Conservation (phyloP, 53 echinoderm and acorn worm species). For the Stichopus horrens region DNA sequence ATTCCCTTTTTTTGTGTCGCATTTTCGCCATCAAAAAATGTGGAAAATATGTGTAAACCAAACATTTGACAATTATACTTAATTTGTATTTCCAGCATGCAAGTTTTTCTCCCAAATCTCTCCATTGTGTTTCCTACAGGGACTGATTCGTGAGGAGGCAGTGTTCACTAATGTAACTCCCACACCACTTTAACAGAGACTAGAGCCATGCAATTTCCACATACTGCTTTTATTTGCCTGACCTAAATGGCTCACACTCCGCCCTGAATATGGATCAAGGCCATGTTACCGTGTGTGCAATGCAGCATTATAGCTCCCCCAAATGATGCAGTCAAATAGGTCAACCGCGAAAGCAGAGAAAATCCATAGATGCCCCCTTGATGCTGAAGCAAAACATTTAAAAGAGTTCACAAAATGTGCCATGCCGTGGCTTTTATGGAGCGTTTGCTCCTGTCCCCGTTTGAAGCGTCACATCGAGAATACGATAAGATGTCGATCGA, state of each 20-base stretch:
- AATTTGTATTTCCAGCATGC: too few relatives aligned
- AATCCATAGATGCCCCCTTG: slow-evolving; percentile 34
- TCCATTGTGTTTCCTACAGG: too few relatives aligned
- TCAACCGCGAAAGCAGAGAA: slow-evolving; percentile 41
- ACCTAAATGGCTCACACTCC: slow-evolving; percentile 21
- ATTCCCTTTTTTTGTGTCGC: too few relatives aligned
- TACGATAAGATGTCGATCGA: slow-evolving; percentile 22
- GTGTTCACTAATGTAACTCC: too few relatives aligned
- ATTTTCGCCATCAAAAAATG: too few relatives aligned
- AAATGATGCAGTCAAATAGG: slow-evolving; percentile 38
- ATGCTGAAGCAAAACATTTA: not conserved
- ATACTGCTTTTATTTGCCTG: slow-evolving; percentile 42
- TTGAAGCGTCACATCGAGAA: slow-evolving; percentile 11
- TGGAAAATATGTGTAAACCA: too few relatives aligned
- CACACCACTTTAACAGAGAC: not conserved
- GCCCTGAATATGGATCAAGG: slow-evolving; percentile 39
- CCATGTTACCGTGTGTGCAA: slow-evolving; percentile 11
- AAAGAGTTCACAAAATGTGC: slow-evolving; percentile 20
- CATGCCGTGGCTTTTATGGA: slow-evolving; percentile 13
- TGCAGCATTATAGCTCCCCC: slow-evolving; percentile 23
- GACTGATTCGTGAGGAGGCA: too few relatives aligned
- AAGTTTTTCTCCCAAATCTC: too few relatives aligned
- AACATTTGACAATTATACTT: too few relatives aligned
- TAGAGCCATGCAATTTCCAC: not conserved
- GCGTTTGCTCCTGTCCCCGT: not conserved